Percentiles rank a stretch among this genome's conserved stretches.
Evolutionary conservation across 2,888 invertebrate species (phyloP).

Genomic region (Stenichneumon culpator): DNA sequence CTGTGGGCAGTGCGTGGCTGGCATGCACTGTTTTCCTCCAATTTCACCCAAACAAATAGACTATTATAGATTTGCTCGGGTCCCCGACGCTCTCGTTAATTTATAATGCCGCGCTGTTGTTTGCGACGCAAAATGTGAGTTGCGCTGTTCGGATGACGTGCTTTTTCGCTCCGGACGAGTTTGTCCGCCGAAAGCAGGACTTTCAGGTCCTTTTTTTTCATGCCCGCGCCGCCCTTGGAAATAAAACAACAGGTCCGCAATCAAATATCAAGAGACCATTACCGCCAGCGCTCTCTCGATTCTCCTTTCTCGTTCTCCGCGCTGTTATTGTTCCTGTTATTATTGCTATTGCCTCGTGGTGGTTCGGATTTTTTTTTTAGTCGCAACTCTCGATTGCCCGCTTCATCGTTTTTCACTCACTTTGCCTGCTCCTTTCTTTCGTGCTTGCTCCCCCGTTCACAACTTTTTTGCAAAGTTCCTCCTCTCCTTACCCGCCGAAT

Average conservation of each 20-base stretch:
- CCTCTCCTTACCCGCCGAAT: slow-evolving; percentile 22
- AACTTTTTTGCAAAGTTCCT: slow-evolving; percentile 18
- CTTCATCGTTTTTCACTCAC: slow-evolving; percentile 33
- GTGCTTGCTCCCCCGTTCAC: slow-evolving; percentile 36
- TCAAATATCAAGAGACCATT: slow-evolving; percentile 77
- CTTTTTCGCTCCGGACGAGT: not conserved
- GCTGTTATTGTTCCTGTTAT: slow-evolving; percentile 42
- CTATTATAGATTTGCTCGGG: slow-evolving; percentile 78
- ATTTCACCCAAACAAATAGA: slow-evolving; percentile 81
- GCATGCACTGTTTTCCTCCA: slow-evolving; percentile 80
- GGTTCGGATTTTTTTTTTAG: slow-evolving; percentile 16
- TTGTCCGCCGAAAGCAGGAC: slow-evolving; percentile 13
- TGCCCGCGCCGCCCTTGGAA: slow-evolving; percentile 5
- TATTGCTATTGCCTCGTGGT: slow-evolving; percentile 57
- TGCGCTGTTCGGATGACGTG: slow-evolving; percentile 46
- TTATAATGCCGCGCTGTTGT: slow-evolving; percentile 77
- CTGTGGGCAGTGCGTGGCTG: slow-evolving; percentile 71
- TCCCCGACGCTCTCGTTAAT: slow-evolving; percentile 74
- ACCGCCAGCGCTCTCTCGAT: slow-evolving; percentile 69
- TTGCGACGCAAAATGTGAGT: slow-evolving; percentile 71
- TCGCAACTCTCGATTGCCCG: slow-evolving; percentile 48
- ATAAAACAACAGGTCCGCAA: slow-evolving; percentile 39
- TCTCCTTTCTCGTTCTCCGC: slow-evolving; percentile 45
- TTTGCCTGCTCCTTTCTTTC: slow-evolving; percentile 6
- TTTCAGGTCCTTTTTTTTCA: slow-evolving; percentile 15